Evolutionary conservation across 2,888 invertebrate species (phyloP).

Genomic region (Nymphalis c-album): DNA sequence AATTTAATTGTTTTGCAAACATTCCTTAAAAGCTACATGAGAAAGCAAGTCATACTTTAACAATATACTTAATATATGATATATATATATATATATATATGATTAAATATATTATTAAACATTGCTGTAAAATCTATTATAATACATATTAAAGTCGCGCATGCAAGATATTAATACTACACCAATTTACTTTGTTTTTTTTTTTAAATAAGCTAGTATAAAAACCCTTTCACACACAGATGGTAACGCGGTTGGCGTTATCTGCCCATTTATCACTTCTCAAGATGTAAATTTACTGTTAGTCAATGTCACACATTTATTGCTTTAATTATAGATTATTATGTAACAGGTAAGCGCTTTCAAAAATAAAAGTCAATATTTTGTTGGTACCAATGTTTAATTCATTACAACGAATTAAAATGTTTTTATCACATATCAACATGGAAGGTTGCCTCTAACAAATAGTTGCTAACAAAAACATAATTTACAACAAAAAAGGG

Average conservation of each 20-base stretch:
- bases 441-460: slow-evolving; percentile 61
- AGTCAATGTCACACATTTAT: neutral
- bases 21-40: neutral
- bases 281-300: neutral
- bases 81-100: no score
- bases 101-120: neutral
- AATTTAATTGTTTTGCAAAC: neutral
- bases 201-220: no score
- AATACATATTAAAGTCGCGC: no score
- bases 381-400: slow-evolving; percentile 63
- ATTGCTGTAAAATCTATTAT: no score
- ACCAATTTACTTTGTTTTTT: no score
- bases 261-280: no score
- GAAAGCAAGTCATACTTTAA: no score
- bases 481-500: slow-evolving; percentile 60
- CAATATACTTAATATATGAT: no score
- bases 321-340: slow-evolving; percentile 4
- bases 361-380: slow-evolving; percentile 43
- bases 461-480: slow-evolving; percentile 58
- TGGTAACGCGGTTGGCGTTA: no score
- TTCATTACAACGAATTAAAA: slow-evolving; percentile 55
- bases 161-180: no score
- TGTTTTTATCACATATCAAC: slow-evolving; percentile 66
- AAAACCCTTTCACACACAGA: no score
- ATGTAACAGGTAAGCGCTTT: slow-evolving; percentile 13